phyloP scores from a whole-genome alignment of 2,113 vertebrate genomes.

The Phrynocephalus versicolor region DNA sequence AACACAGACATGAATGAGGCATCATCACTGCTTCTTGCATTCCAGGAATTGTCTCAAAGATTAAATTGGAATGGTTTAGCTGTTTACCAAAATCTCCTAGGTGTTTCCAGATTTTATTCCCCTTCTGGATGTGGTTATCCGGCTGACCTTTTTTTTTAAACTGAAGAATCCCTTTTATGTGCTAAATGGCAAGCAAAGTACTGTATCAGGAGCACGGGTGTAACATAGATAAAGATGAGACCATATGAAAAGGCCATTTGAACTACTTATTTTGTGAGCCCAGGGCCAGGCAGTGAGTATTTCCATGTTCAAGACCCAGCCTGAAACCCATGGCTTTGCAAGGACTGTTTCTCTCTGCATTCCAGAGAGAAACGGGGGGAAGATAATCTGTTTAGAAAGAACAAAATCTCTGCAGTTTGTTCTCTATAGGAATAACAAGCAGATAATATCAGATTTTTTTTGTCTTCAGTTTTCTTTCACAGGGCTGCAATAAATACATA shows the following conservation, averaged over 20 bases:
- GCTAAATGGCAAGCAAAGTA: slow-evolving; percentile 56
- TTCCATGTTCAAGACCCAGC: slow-evolving; percentile 65
- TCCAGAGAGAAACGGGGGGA: slow-evolving; percentile 65
- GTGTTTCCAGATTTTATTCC: slow-evolving; percentile 76
- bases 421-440: slow-evolving; percentile 69
- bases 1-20: slow-evolving; percentile 78
- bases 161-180: slow-evolving; percentile 65
- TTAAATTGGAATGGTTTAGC: slow-evolving; percentile 81
- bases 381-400: slow-evolving; percentile 79
- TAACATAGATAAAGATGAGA: slow-evolving; percentile 60
- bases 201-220: slow-evolving; percentile 46
- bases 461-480: slow-evolving; percentile 43
- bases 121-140: slow-evolving; percentile 64
- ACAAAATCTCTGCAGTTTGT: slow-evolving; percentile 71
- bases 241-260: slow-evolving; percentile 68
- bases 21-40: slow-evolving; percentile 78
- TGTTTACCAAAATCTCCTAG: slow-evolving; percentile 81
- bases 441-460: slow-evolving; percentile 68
- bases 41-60: slow-evolving; percentile 81
- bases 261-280: slow-evolving; percentile 62
- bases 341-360: slow-evolving; percentile 77
- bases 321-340: slow-evolving; percentile 52
- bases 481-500: slow-evolving; percentile 37
- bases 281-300: slow-evolving; percentile 69
- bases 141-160: slow-evolving; percentile 66